Base-by-base conservation (phyloP, 64 coral and sea anemone genomes). In the Pocillopora verrucosa region DNA sequence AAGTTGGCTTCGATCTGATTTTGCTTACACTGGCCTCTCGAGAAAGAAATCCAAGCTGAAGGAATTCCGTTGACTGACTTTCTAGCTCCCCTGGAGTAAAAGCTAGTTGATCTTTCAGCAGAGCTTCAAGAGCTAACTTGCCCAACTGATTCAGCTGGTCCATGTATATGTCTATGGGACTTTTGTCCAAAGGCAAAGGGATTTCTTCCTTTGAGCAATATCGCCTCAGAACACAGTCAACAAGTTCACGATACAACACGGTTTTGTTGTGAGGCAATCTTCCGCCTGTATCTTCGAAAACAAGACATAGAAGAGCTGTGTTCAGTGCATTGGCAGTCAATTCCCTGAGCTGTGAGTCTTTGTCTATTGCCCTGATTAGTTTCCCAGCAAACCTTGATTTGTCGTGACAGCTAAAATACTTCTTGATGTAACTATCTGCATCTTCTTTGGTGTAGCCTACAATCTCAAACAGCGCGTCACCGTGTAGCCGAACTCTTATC, bases 101-200 rank as follows among this genome's bases (percentile, higher is more conserved):
- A n/a, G 19, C 19, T n/a, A 69, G 9, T 69, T n/a, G 17, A 22
- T 69, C 19, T 24, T 19, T n/a, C 13, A 25, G 58, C 34, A 88
- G 87, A 56, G 59, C 74, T 88, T 88, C 51, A 37, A 78, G 74
- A 77, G 74, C 74, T 74, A 77, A 59, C 74, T 88, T 77, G 24
- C 74, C 75, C 58, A 88, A 70, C 34, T 79, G 76, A 59, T 79
- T 69, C 19, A 69, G 65, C 2, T 69, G 16, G 24, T 69, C 19
- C 22, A 17, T 9, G 24, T n/a, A 69, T 22, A 1, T 69, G 17
- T 69, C 19, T 10, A 69, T n/a, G 24, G 19, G 65, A 69, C 22
- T 17, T 69, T 10, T 20, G 19, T 19, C n/a, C n/a, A n/a, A 5
- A 22, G 20, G 17, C 19, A 69, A 69, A 22, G 65, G 19, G 24